Evolutionary conservation across 2,113 vertebrate species (phyloP).

Genomic region (Loxodonta africana): DNA sequence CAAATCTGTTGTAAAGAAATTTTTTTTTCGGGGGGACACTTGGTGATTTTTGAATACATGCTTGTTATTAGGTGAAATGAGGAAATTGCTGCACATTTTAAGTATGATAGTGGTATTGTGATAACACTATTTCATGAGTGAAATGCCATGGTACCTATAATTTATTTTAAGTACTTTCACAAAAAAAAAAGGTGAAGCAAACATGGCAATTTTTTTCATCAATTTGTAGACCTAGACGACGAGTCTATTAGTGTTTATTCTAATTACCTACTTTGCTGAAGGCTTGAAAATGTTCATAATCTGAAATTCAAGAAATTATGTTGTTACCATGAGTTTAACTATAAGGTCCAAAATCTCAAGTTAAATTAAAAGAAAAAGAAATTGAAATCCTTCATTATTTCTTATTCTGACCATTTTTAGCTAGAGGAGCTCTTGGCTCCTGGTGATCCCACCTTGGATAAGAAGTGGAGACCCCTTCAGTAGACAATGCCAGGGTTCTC

Average conservation of each 20-base stretch:
- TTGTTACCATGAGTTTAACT: neutral
- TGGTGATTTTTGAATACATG: neutral
- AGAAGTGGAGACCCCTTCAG: neutral
- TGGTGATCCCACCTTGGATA: neutral
- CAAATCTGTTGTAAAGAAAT: neutral
- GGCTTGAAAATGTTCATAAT: neutral
- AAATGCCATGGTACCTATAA: neutral
- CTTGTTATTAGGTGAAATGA: neutral
- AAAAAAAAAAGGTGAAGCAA: neutral
- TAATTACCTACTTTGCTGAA: neutral
- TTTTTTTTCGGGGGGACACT: neutral
- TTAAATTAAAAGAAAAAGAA: neutral
- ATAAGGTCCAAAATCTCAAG: neutral
- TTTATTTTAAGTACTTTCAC: neutral
- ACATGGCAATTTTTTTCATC: neutral
- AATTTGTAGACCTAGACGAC: neutral
- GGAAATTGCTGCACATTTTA: neutral
- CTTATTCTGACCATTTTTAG: neutral
- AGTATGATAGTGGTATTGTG: neutral
- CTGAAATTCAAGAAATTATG: neutral
- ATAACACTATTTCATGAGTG: neutral
- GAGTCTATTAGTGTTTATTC: neutral
- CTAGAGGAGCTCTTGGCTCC: neutral
- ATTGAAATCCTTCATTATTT: neutral
- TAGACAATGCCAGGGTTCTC: neutral